Percentiles rank a stretch among this genome's conserved stretches.
These are phyloP conservation scores for Hirtodrosophila trivittata DNA, from an alignment of 2,888 invertebrate genomes.

Conservation along the genomic window DNA sequence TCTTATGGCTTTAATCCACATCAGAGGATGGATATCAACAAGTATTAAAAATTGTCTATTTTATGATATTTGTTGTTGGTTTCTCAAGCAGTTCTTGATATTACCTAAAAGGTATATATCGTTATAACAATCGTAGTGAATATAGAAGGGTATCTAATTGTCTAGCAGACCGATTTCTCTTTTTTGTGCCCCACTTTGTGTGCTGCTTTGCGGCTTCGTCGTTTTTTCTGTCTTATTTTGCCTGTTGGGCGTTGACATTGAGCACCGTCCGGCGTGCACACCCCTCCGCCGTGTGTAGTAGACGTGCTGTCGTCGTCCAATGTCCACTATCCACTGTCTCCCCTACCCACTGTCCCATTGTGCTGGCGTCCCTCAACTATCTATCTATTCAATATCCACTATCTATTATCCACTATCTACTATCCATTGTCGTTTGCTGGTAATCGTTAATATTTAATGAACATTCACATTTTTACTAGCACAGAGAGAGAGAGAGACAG, in stretches of 20 bases:
- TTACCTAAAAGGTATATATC: too few relatives aligned
- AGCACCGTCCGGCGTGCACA: conserved; percentile 40
- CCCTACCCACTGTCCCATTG: conserved; percentile 26
- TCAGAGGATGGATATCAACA: too few relatives aligned
- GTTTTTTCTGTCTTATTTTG: conserved; percentile 15
- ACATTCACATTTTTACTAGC: conserved; percentile 68
- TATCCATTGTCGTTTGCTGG: conserved; percentile 25
- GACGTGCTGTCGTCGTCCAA: conserved; percentile 44
- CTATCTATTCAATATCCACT: conserved; percentile 8
- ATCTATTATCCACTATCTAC: conserved; percentile 7
- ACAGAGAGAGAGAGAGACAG: too few relatives aligned
- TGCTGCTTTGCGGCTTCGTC: conserved; percentile 1
- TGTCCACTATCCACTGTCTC: conserved; percentile 15
- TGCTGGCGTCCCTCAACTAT: conserved; percentile 6
- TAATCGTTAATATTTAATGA: conserved; percentile 82
- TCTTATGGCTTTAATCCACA: too few relatives aligned
- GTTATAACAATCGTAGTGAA: too few relatives aligned
- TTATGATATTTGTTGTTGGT: too few relatives aligned
- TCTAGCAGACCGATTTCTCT: neutral
- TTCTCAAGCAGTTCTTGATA: too few relatives aligned
- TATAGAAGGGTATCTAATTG: too few relatives aligned
- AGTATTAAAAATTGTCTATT: too few relatives aligned
- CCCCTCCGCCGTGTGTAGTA: conserved; percentile 38
- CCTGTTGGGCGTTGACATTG: conserved; percentile 69
- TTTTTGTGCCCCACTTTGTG: conserved; percentile 45